phyloP scores from a whole-genome alignment of 2,113 vertebrate species.

The Peromyscus leucopus region DNA sequence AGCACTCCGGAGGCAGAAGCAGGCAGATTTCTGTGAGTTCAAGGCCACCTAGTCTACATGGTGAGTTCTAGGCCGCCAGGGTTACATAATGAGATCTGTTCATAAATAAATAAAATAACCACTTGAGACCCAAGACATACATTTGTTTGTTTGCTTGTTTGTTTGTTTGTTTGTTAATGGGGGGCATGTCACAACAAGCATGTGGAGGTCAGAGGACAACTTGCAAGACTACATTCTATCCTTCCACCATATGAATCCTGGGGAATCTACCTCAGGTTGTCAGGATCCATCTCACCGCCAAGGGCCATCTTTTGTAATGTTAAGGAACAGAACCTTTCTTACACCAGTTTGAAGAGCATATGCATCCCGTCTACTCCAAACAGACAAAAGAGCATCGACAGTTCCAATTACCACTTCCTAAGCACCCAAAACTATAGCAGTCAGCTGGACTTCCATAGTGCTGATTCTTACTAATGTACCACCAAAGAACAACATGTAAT shows the following conservation, averaged over 20 bases:
- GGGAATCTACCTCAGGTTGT: background rate
- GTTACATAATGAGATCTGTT: background rate
- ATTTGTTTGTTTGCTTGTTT: background rate
- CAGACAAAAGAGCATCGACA: background rate
- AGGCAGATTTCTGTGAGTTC: background rate
- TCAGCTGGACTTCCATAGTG: background rate
- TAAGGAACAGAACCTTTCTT: background rate
- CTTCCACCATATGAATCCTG: background rate
- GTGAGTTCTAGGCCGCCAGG: background rate
- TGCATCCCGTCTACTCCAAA: background rate
- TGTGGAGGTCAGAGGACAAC: background rate
- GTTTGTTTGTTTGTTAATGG: background rate
- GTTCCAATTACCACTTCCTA: constrained; percentile 12
- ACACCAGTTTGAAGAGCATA: background rate
- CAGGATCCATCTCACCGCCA: background rate
- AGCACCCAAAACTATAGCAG: constrained; percentile 11
- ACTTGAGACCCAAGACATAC: background rate
- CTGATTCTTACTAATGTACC: background rate
- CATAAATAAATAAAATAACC: background rate
- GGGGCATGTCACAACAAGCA: background rate
- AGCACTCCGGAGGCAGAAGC: background rate
- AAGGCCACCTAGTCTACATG: background rate
- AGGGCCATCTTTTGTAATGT: background rate
- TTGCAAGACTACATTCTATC: background rate
- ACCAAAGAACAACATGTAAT: background rate